These are phyloP conservation scores for Taphrorychus bicolor DNA, from an alignment of 2,888 invertebrate species.

Conservation along the genomic window DNA sequence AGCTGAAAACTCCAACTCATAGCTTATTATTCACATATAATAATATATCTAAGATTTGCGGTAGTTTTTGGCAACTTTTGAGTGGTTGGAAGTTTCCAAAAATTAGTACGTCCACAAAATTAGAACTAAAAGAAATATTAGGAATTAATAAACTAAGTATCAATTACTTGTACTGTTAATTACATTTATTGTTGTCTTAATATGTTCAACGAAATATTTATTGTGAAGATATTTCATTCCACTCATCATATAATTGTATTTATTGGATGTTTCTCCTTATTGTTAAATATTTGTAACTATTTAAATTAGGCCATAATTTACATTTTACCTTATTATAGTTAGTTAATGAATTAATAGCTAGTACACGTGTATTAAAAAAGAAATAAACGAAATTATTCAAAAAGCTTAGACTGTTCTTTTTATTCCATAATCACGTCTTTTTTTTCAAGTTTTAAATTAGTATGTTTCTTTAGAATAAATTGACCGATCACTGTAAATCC, in stretches of 20 bases:
- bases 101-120: not conserved
- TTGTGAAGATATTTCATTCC: conserved; percentile 33
- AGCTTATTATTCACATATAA: not conserved
- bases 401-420: not conserved
- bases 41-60: not conserved
- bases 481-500: no score
- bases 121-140: no score
- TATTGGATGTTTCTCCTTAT: conserved; percentile 38
- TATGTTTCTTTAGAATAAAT: no score
- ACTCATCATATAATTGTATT: conserved; percentile 36
- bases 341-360: conserved; percentile 8
- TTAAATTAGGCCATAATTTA: conserved; percentile 16
- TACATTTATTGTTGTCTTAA: not conserved
- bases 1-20: not conserved
- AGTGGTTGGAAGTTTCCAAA: no score
- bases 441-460: no score
- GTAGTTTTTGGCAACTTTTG: not conserved
- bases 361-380: not conserved
- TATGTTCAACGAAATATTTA: conserved; percentile 36
- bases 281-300: conserved; percentile 40
- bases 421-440: not conserved
- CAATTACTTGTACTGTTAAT: not conserved
- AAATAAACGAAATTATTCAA: conserved; percentile 7
- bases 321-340: conserved; percentile 3
- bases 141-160: no score